Percentiles rank a stretch among this genome's conserved stretches.
phyloP scores from a whole-genome alignment of 2,113 vertebrate genomes.

The Gobius niger region DNA sequence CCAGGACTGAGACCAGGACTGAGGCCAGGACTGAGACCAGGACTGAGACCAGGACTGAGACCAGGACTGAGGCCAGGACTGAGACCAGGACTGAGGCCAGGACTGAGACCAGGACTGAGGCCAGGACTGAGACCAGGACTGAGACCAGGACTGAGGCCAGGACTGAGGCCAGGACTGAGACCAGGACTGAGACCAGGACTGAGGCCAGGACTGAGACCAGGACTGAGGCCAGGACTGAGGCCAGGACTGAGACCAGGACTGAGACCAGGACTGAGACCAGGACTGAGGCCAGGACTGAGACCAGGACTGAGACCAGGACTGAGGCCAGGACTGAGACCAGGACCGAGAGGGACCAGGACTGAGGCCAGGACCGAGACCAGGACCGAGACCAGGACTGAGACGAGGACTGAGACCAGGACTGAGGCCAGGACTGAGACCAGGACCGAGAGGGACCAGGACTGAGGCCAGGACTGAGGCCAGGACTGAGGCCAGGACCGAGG shows the following conservation, averaged over 20 bases:
- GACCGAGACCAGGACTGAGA: not conserved
- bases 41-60: not conserved
- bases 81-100: not conserved
- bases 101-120: not conserved
- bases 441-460: too few species aligned
- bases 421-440: not conserved
- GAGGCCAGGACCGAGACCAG: too few species aligned
- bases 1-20: not conserved
- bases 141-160: not conserved
- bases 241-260: not conserved
- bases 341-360: not conserved
- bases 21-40: too few species aligned
- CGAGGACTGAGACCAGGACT: not conserved
- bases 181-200: too few species aligned
- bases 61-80: not conserved
- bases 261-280: not conserved
- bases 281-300: too few species aligned
- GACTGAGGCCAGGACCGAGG: not conserved
- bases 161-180: not conserved
- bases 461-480: not conserved
- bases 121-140: too few species aligned
- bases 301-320: not conserved
- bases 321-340: too few species aligned
- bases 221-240: too few species aligned
- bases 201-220: not conserved